Evolutionary conservation across 2,797 vertebrate genomes (phyloP).

Genomic region (Sebastes glaucus): DNA sequence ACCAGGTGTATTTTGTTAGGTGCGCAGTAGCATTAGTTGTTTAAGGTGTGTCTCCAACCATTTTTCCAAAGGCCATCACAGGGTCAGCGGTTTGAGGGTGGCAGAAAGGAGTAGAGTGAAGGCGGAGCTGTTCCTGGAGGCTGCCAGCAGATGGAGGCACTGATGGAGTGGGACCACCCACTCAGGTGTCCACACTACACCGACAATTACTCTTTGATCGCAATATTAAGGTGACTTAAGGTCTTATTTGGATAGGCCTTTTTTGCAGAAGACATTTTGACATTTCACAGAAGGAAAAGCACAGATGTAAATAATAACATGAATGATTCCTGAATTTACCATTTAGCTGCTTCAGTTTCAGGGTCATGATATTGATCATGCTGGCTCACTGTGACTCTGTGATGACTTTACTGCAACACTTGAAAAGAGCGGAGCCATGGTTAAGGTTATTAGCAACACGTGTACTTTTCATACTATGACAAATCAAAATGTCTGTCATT

Average conservation of each 20-base stretch:
- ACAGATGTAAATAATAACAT: not conserved
- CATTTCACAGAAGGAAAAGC: not conserved
- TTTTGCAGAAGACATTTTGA: not conserved
- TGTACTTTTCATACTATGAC: not conserved
- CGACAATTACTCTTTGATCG: conserved; percentile 50
- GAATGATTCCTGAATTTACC: not conserved
- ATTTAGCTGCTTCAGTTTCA: not conserved
- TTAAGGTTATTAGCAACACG: not conserved
- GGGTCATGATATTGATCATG: not conserved
- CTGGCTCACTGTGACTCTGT: not conserved
- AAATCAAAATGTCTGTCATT: not conserved
- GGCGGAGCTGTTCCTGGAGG: conserved; percentile 27
- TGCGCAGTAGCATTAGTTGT: conserved; percentile 38
- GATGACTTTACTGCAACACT: not conserved
- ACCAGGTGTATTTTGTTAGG: conserved; percentile 69
- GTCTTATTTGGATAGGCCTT: not conserved
- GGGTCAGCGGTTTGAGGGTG: conserved; percentile 74
- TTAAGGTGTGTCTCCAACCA: conserved; percentile 37
- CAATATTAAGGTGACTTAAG: not conserved
- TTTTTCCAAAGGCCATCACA: conserved; percentile 64
- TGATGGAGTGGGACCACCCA: conserved; percentile 70
- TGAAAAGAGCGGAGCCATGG: not conserved
- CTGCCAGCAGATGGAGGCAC: conserved; percentile 50
- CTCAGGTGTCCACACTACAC: conserved; percentile 8
- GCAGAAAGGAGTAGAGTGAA: conserved; percentile 26